Conservation (phyloP, 2,113 vertebrate genomes). For the Campylomormyrus tamandua region DNA sequence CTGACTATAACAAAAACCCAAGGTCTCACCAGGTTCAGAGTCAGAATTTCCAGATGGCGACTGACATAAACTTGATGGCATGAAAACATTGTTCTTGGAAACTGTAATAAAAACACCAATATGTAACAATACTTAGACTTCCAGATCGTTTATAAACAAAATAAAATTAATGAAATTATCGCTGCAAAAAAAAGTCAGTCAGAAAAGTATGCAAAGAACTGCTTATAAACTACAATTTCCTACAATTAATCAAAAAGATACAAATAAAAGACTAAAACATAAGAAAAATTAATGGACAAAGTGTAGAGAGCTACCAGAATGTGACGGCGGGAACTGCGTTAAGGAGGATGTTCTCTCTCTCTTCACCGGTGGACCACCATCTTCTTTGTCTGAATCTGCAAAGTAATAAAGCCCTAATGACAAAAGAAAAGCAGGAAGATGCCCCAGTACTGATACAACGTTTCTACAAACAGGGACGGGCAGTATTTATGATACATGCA, state of each 20-base stretch:
- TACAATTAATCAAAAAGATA: background rate
- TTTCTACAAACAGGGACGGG: background rate
- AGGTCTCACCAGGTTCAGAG: slow-evolving; percentile 64
- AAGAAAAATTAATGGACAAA: background rate
- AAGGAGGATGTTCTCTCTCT: slow-evolving; percentile 72
- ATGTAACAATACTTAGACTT: background rate
- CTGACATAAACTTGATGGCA: slow-evolving; percentile 70
- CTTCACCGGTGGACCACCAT: slow-evolving; percentile 71
- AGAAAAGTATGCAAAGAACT: background rate
- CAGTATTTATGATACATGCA: background rate
- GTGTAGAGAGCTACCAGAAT: slow-evolving; percentile 60
- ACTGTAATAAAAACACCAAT: slow-evolving; percentile 45
- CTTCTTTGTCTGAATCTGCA: slow-evolving; percentile 72
- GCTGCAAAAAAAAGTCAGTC: background rate
- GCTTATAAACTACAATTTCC: background rate
- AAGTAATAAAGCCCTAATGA: background rate
- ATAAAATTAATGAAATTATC: background rate
- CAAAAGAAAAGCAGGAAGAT: background rate
- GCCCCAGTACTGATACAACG: background rate
- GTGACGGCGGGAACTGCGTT: slow-evolving; percentile 72
- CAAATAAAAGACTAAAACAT: background rate
- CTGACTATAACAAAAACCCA: background rate
- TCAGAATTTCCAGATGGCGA: slow-evolving; percentile 68
- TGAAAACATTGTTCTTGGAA: slow-evolving; percentile 74
- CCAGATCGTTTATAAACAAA: background rate